phyloP scores from a whole-genome alignment of 2,113 vertebrate genomes.

The Oreamnos americanus region DNA sequence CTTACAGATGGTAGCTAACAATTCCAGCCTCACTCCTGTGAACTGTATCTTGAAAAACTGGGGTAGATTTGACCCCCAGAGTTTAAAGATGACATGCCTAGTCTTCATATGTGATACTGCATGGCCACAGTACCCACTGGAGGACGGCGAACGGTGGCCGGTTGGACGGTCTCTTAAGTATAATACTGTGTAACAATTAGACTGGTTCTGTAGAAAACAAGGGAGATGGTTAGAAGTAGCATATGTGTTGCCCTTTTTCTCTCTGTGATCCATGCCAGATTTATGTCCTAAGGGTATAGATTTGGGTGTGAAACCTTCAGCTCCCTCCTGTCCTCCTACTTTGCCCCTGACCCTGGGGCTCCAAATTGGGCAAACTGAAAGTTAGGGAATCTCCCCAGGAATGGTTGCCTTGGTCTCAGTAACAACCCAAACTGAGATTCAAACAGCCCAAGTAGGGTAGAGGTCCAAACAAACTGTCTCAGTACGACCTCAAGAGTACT shows the following conservation, averaged over 20 bases:
- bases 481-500: neutral
- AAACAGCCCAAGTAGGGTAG: neutral
- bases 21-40: neutral
- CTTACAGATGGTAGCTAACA: neutral
- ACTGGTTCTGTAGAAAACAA: neutral
- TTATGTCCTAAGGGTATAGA: neutral
- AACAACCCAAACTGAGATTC: neutral
- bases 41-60: neutral
- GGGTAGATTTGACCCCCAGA: neutral
- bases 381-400: neutral
- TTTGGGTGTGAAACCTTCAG: neutral
- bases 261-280: neutral
- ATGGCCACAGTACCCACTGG: neutral
- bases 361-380: neutral
- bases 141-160: accelerated
- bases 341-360: neutral
- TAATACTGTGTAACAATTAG: neutral
- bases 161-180: neutral
- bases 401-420: neutral
- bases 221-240: neutral
- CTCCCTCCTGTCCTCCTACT: neutral
- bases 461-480: neutral
- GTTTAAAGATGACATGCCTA: neutral
- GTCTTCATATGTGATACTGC: neutral
- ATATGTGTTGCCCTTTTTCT: neutral